Base-by-base conservation (phyloP, 2,888 invertebrate genomes). In the Villa cingulata region DNA sequence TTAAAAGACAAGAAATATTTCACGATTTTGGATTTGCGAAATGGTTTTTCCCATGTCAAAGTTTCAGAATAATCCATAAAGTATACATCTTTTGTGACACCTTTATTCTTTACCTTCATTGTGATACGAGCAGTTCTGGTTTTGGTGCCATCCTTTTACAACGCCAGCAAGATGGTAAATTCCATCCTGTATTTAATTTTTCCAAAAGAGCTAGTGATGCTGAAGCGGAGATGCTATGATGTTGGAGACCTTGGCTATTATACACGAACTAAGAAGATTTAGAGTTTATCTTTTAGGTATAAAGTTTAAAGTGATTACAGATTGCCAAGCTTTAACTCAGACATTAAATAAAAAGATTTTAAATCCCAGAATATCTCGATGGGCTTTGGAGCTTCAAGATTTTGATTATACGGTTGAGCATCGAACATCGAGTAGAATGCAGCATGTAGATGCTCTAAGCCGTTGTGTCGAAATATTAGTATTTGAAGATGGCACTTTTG, bases 201-300 rank as follows among this genome's bases (percentile, higher is more conserved):
- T 62, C 58, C 6, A 56, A 56, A 40, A 47, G 58, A 36, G 58
- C 57, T 4, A 55, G 57, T 7, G 50, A 46, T 1, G 29, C 46
- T 1, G 60, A 60, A 37, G 37, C 55, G 9, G 53, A 54, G 59
- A 18, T 58, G 59, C 45, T 61, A 54, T 51, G 60, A 62, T n/a
- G 38, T 43, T 61, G 5, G 61, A 62, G 46, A 56, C 54, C 1
- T 48, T 59, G 17, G 55, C 57, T 2, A 56, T 60, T 7, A 50
- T 60, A 19, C 53, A 58, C 50, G 51, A 61, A 0, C 23, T 60
- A 9, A 45, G 55, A 36, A 46, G 56, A 36, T 59, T 59, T 43
- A 48, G 55, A 9, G 48, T 55, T 16, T 61, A 60, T 51, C 44
- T 60, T 12, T 27, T 53, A n/a, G n/a, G n/a, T n/a, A n/a, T n/a